Evolutionary conservation across 1,140 invertebrate species (phyloP).

Genomic region (Proales similis): DNA sequence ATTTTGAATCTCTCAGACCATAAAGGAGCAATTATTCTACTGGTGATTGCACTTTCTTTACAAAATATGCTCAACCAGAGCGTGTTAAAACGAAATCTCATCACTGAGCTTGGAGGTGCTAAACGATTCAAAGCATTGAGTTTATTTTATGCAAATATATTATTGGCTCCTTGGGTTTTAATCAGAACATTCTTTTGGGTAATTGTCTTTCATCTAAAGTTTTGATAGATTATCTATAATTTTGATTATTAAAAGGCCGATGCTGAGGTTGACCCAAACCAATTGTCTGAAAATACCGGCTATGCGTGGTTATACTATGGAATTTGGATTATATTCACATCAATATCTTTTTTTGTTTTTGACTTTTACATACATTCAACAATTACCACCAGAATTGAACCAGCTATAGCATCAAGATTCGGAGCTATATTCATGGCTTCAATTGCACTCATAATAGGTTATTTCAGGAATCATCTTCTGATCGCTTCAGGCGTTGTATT

Average conservation of each 20-base stretch:
- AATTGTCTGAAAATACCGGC: background rate
- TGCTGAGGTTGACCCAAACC: background rate
- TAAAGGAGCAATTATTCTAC: constrained; percentile 55
- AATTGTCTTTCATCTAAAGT: background rate
- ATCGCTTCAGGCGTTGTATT: constrained; percentile 45
- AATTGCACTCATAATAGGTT: constrained; percentile 45
- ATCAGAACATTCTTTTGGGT: constrained; percentile 39
- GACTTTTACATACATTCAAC: constrained; percentile 56
- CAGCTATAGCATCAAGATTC: constrained; percentile 42
- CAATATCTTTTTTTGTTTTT: constrained; percentile 53
- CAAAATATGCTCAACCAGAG: constrained; percentile 47
- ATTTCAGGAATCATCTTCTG: constrained; percentile 49
- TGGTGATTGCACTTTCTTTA: constrained; percentile 52
- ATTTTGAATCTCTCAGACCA: constrained; percentile 55
- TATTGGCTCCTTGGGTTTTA: constrained; percentile 54
- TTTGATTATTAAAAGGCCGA: background rate
- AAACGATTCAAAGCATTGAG: constrained; percentile 55
- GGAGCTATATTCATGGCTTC: constrained; percentile 46
- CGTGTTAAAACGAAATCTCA: constrained; percentile 52
- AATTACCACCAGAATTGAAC: constrained; percentile 46
- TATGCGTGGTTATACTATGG: constrained; percentile 29
- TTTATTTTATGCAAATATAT: constrained; percentile 47
- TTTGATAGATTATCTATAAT: background rate
- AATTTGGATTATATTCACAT: constrained; percentile 49
- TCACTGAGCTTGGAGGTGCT: constrained; percentile 55